Evolutionary conservation across 1,140 invertebrate species (phyloP).

Genomic region (Cydia amplana): DNA sequence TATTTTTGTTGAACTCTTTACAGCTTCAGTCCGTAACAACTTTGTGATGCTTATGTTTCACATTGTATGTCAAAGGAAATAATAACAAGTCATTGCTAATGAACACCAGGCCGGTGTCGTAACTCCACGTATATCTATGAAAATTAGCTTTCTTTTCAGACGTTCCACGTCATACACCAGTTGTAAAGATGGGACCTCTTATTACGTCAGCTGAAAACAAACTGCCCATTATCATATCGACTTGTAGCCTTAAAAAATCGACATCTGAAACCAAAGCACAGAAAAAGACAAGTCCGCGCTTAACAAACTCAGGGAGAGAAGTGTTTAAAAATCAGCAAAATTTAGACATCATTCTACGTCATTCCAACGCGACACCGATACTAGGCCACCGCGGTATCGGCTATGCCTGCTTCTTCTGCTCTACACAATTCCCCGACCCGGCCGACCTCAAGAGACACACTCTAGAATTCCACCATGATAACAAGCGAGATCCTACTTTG

Average conservation of each 20-base stretch:
- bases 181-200: neutral
- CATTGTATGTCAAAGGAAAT: too few species aligned
- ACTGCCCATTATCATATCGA: neutral
- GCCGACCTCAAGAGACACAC: slow-evolving; percentile 39
- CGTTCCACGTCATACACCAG: neutral
- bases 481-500: slow-evolving; percentile 39
- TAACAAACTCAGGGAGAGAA: slow-evolving; percentile 35
- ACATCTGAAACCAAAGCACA: neutral
- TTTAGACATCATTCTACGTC: slow-evolving; percentile 44
- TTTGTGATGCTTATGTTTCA: too few species aligned
- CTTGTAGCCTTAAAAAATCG: neutral
- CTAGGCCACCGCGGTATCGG: slow-evolving; percentile 22
- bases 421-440: slow-evolving; percentile 9
- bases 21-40: neutral
- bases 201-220: neutral
- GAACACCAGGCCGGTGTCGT: too few species aligned
- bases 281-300: neutral
- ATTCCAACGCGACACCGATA: slow-evolving; percentile 48
- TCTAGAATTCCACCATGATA: slow-evolving; percentile 45
- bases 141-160: slow-evolving; percentile 27
- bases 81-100: too few species aligned
- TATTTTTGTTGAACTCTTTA: neutral
- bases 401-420: slow-evolving; percentile 38
- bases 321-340: slow-evolving; percentile 52
- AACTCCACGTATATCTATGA: neutral